Percentiles rank a stretch among this genome's conserved stretches.
Evolutionary conservation across 37 sponge, comb jelly and placozoan species (phyloP).

Genomic region (Halichondria panicea): DNA sequence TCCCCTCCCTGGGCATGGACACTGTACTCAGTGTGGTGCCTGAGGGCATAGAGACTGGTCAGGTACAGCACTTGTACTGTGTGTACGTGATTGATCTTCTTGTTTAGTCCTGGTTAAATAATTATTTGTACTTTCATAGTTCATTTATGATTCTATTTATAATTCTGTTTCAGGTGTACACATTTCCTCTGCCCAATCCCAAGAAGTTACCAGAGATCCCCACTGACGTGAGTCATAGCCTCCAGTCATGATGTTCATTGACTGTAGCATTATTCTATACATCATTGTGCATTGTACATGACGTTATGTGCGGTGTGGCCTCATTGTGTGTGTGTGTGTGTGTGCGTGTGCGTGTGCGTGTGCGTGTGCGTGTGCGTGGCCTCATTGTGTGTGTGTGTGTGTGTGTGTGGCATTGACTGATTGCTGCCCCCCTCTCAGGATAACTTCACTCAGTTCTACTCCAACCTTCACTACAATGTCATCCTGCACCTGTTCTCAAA

Average conservation of each 20-base stretch:
- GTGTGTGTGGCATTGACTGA: too few relatives aligned
- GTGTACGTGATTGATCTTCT: background rate
- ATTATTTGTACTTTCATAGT: background rate
- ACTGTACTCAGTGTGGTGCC: slow-evolving; percentile 43
- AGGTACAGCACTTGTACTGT: background rate
- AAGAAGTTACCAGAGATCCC: slow-evolving; percentile 66
- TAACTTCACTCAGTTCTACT: slow-evolving; percentile 70
- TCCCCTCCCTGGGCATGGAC: slow-evolving; percentile 34
- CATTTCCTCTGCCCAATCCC: slow-evolving; percentile 61
- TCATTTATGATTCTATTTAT: background rate
- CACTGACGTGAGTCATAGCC: slow-evolving; percentile 54
- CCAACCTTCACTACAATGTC: slow-evolving; percentile 70
- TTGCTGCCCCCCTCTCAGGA: too few relatives aligned
- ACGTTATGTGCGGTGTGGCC: too few relatives aligned
- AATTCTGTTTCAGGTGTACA: slow-evolving; percentile 20
- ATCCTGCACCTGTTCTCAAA: slow-evolving; percentile 80
- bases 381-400: too few relatives aligned
- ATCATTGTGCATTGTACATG: too few relatives aligned
- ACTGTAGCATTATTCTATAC: too few relatives aligned
- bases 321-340: too few relatives aligned
- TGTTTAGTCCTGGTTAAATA: background rate
- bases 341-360: too few relatives aligned
- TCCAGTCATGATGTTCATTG: background rate
- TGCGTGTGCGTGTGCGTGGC: too few relatives aligned
- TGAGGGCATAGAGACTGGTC: slow-evolving; percentile 20